Percentiles rank a stretch among this genome's conserved stretches.
These are phyloP conservation scores for Paradoxurus hermaphroditus DNA, from an alignment of 2,113 vertebrate genomes.

Conservation along the genomic window DNA sequence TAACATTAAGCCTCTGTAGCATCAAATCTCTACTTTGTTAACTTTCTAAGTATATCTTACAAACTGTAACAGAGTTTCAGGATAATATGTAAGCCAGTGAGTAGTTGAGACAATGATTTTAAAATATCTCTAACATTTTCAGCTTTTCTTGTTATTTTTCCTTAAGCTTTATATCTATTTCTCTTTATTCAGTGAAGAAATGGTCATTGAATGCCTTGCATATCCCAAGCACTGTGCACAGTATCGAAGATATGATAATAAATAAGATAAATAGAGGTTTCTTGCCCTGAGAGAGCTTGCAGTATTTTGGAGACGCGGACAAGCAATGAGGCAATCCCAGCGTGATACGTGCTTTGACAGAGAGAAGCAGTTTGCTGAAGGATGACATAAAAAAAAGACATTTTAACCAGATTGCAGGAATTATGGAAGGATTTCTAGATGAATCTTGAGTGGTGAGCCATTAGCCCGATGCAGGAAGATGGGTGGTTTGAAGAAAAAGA, in stretches of 20 bases:
- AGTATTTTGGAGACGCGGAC: background rate
- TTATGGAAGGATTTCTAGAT: background rate
- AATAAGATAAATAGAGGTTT: constrained; percentile 21
- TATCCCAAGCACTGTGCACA: background rate
- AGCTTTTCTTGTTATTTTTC: background rate
- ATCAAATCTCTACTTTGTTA: background rate
- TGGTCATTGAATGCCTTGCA: background rate
- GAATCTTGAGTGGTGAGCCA: background rate
- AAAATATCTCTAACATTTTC: constrained; percentile 30
- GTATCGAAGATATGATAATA: background rate
- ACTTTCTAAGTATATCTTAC: background rate
- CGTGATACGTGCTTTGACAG: background rate
- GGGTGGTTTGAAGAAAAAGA: background rate
- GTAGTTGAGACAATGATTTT: background rate
- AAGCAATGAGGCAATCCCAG: background rate
- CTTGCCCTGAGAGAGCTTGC: background rate
- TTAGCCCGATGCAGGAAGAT: background rate
- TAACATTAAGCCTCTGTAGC: background rate
- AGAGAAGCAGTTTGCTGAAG: background rate
- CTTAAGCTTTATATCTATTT: constrained; percentile 28
- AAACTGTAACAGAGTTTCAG: background rate
- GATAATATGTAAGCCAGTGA: background rate
- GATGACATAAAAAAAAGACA: background rate
- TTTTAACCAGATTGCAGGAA: background rate
- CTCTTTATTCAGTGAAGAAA: constrained; percentile 8